These are phyloP conservation scores for Diaprepes abbreviatus DNA, from an alignment of 2,888 invertebrate species.

Conservation along the genomic window DNA sequence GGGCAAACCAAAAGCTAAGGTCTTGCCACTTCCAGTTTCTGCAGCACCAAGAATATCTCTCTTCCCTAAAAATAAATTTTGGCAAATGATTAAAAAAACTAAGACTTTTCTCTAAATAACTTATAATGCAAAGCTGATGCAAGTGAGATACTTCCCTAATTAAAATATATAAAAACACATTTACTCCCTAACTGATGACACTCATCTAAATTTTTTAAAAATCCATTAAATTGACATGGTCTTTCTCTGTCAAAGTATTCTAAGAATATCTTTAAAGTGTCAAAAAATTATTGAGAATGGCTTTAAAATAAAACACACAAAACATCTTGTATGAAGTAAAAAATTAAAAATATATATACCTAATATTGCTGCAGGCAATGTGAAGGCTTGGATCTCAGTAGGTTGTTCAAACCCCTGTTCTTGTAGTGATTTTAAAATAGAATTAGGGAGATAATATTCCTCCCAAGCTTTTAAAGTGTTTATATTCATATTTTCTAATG, in stretches of 20 bases:
- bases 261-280: too few relatives aligned
- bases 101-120: too few relatives aligned
- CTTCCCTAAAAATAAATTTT: slow-evolving; percentile 67
- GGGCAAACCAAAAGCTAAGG: slow-evolving; percentile 96
- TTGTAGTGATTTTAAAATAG: slow-evolving; percentile 80
- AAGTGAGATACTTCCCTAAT: too few relatives aligned
- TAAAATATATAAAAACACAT: too few relatives aligned
- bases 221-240: too few relatives aligned
- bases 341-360: slow-evolving; percentile 69
- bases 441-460: slow-evolving; percentile 51
- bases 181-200: too few relatives aligned
- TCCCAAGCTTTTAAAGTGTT: slow-evolving; percentile 38
- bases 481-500: not conserved
- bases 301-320: too few relatives aligned
- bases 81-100: slow-evolving; percentile 19
- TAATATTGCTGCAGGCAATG: slow-evolving; percentile 86
- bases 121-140: too few relatives aligned
- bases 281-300: not conserved
- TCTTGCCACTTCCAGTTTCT: slow-evolving; percentile 99
- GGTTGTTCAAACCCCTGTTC: slow-evolving; percentile 85
- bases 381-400: slow-evolving; percentile 88
- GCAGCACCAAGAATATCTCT: slow-evolving; percentile 98
- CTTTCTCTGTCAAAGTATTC: too few relatives aligned
- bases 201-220: too few relatives aligned
- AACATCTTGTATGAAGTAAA: not conserved